Percentiles rank a stretch among this genome's conserved stretches.
These are phyloP conservation scores for Micromesistius poutassou DNA, from an alignment of 2,797 vertebrate genomes.

Conservation along the genomic window DNA sequence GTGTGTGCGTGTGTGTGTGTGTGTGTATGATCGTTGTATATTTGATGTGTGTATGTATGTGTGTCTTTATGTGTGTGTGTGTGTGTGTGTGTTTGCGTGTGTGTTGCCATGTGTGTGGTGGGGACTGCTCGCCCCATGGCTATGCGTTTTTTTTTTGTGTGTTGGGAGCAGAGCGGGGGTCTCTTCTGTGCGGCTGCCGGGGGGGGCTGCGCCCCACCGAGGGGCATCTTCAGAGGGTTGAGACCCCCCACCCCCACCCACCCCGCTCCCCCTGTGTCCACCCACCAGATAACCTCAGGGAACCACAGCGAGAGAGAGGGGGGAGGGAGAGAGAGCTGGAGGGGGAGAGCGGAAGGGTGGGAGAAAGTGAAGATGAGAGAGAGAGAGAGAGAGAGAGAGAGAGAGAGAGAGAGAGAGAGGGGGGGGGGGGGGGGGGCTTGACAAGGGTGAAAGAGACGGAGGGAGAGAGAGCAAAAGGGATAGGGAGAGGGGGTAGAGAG, in stretches of 20 bases:
- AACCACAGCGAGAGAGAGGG: not conserved
- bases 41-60: no score
- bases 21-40: no score
- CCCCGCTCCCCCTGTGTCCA: not conserved
- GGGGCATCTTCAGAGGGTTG: constrained; percentile 66
- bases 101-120: constrained; percentile 1
- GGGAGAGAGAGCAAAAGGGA: not conserved
- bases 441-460: not conserved
- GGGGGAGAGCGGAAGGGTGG: not conserved
- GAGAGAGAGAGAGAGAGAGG: not conserved
- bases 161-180: constrained; percentile 33
- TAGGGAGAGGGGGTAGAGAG: no score
- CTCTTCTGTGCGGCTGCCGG: constrained; percentile 58
- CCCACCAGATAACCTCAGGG: not conserved
- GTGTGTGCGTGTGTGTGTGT: no score
- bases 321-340: not conserved
- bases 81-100: not conserved
- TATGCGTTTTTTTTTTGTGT: constrained; percentile 18
- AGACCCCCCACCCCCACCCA: constrained; percentile 42
- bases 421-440: not conserved
- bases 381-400: not conserved
- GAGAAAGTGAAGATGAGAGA: not conserved
- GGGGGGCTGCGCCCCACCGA: constrained; percentile 49
- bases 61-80: no score
- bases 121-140: constrained; percentile 15